Percentiles rank a stretch among this genome's conserved stretches.
Evolutionary conservation across 1,140 invertebrate species (phyloP).

Genomic region (Catajapyx aquilonaris): DNA sequence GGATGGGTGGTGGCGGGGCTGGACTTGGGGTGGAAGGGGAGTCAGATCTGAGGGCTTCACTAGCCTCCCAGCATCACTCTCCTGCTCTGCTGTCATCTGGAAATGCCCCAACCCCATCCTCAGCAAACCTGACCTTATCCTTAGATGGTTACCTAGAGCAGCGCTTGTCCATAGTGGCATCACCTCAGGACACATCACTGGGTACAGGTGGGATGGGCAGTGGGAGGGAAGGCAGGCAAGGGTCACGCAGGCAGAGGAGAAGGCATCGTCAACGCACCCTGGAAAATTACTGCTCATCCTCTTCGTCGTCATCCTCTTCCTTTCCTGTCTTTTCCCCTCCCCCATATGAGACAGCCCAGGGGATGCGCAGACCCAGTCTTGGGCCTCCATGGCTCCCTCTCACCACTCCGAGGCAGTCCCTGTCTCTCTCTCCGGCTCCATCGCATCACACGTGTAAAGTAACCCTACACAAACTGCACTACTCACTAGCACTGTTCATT

Average conservation of each 20-base stretch:
- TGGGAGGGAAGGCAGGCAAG: conserved; percentile 4
- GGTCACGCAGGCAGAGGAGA: conserved; percentile 7
- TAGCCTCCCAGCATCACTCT: conserved; percentile 2
- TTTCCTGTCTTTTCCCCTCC: conserved; percentile 67
- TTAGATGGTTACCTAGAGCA: conserved; percentile 66
- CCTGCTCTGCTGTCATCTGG: conserved; percentile 8
- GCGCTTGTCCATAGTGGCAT: conserved; percentile 50
- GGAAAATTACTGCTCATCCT: conserved; percentile 6
- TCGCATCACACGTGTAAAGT: conserved; percentile 65
- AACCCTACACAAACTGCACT: too few relatives aligned
- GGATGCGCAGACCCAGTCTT: conserved; percentile 16
- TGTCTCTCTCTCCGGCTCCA: conserved; percentile 44
- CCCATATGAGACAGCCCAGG: conserved; percentile 29
- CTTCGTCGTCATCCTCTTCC: conserved; percentile 14
- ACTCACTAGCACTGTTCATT: too few relatives aligned
- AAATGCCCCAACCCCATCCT: conserved; percentile 51
- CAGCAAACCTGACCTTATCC: conserved; percentile 57
- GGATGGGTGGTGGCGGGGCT: too few relatives aligned
- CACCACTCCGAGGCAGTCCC: conserved; percentile 35
- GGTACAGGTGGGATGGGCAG: conserved; percentile 3
- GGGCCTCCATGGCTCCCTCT: conserved; percentile 31
- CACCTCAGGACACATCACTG: conserved; percentile 28
- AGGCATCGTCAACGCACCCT: too few relatives aligned
- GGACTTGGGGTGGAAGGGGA: too few relatives aligned
- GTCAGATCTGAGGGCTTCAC: background rate